Conservation (phyloP, 1,140 invertebrate genomes). For the Akabosia matsudoensis region DNA sequence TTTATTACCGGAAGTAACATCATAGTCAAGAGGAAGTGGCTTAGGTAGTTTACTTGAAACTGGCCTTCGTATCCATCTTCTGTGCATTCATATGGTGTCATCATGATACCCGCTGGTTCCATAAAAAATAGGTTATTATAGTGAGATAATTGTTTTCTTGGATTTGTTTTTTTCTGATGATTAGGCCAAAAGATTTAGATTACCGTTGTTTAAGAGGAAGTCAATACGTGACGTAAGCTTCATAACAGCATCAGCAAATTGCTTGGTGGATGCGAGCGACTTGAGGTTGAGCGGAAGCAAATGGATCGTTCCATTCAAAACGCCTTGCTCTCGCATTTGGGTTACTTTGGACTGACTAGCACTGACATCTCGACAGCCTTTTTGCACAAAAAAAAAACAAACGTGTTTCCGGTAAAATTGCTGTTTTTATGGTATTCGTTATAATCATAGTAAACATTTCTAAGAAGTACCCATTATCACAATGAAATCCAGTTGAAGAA, state of each 20-base stretch:
- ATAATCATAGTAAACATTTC: no score
- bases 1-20: conserved; percentile 57
- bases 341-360: conserved; percentile 59
- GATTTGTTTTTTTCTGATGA: conserved; percentile 50
- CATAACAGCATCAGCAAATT: conserved; percentile 67
- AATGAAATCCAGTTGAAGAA: conserved; percentile 73
- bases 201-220: conserved; percentile 75
- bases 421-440: no score
- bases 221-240: conserved; percentile 63
- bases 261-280: conserved; percentile 67
- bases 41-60: conserved; percentile 23
- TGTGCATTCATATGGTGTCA: conserved; percentile 21
- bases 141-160: background rate
- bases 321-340: conserved; percentile 56
- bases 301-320: conserved; percentile 54
- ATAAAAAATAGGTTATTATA: background rate
- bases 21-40: conserved; percentile 2
- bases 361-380: conserved; percentile 56
- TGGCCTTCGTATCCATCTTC: conserved; percentile 11
- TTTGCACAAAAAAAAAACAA: conserved; percentile 38
- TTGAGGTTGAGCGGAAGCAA: conserved; percentile 61
- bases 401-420: background rate
- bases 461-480: conserved; percentile 73
- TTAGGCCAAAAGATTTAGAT: background rate
- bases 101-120: conserved; percentile 5